phyloP scores from a whole-genome alignment of 2,113 vertebrate genomes.

The Entosphenus tridentatus region DNA sequence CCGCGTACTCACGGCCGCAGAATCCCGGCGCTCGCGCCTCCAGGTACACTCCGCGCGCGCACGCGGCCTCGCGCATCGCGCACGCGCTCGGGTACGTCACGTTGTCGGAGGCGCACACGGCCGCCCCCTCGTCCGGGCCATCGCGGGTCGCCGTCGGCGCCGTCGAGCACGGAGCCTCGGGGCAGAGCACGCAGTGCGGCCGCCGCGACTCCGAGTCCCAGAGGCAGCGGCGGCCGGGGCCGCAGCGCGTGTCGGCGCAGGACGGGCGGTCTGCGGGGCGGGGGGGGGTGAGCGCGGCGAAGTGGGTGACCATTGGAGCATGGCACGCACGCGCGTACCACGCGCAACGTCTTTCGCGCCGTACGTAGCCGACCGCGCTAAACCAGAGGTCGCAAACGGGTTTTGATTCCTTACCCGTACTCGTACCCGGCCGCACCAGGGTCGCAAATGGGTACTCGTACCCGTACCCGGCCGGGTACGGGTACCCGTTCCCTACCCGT shows the following conservation, averaged over 20 bases:
- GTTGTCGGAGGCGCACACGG: slow-evolving; percentile 92
- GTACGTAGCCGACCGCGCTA: too few relatives aligned
- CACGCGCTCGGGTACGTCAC: slow-evolving; percentile 85
- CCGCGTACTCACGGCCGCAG: too few relatives aligned
- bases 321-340: too few relatives aligned
- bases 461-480: too few relatives aligned
- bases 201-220: slow-evolving; percentile 75
- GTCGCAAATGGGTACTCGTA: too few relatives aligned
- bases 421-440: too few relatives aligned
- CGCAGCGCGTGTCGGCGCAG: slow-evolving; percentile 87
- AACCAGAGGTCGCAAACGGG: too few relatives aligned
- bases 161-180: slow-evolving; percentile 57
- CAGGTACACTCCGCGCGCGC: slow-evolving; percentile 61
- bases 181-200: slow-evolving; percentile 63
- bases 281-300: too few relatives aligned
- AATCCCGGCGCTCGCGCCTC: slow-evolving; percentile 18
- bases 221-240: slow-evolving; percentile 64
- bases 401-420: too few relatives aligned
- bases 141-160: slow-evolving; percentile 11
- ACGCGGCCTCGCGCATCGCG: slow-evolving; percentile 87
- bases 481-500: too few relatives aligned
- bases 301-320: too few relatives aligned
- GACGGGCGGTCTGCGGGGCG: slow-evolving; percentile 64
- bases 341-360: too few relatives aligned
- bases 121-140: slow-evolving; percentile 18